A percentile compares a stretch with the other conserved stretches of the same genome.
phyloP scores from a whole-genome alignment of 1,140 invertebrate species.

The Octopus bimaculoides region DNA sequence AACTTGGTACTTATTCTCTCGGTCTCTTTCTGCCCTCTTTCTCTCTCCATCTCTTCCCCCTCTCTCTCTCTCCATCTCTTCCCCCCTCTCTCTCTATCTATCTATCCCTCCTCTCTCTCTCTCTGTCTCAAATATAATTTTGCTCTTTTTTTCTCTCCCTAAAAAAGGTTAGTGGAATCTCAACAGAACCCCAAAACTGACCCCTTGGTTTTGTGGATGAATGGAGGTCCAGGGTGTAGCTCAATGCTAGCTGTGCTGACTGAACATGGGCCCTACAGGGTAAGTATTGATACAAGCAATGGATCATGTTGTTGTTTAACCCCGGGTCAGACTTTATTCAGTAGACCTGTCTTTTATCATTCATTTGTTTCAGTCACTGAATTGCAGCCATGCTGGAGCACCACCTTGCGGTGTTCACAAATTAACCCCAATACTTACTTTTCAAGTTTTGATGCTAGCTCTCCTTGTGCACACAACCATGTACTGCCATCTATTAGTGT shows the following conservation, averaged over 20 bases:
- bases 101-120: not conserved
- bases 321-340: too few relatives aligned
- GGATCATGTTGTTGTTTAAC: too few relatives aligned
- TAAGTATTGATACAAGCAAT: conserved; percentile 21
- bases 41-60: not conserved
- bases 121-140: not conserved
- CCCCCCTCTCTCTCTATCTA: not conserved
- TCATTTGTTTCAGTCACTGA: too few relatives aligned
- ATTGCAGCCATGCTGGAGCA: too few relatives aligned
- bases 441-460: too few relatives aligned
- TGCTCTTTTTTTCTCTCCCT: not conserved
- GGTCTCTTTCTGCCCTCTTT: not conserved
- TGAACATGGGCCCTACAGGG: conserved; percentile 62
- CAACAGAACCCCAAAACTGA: conserved; percentile 56
- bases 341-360: too few relatives aligned
- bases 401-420: too few relatives aligned
- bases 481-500: too few relatives aligned
- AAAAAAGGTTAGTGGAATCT: conserved; percentile 61
- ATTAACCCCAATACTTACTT: too few relatives aligned
- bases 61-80: not conserved
- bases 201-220: conserved; percentile 63
- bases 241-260: conserved; percentile 59
- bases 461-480: too few relatives aligned
- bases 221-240: conserved; percentile 64
- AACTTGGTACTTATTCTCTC: too few relatives aligned